These are phyloP conservation scores for Galago senegalensis DNA, from an alignment of 2,797 vertebrate genomes.

Conservation along the genomic window DNA sequence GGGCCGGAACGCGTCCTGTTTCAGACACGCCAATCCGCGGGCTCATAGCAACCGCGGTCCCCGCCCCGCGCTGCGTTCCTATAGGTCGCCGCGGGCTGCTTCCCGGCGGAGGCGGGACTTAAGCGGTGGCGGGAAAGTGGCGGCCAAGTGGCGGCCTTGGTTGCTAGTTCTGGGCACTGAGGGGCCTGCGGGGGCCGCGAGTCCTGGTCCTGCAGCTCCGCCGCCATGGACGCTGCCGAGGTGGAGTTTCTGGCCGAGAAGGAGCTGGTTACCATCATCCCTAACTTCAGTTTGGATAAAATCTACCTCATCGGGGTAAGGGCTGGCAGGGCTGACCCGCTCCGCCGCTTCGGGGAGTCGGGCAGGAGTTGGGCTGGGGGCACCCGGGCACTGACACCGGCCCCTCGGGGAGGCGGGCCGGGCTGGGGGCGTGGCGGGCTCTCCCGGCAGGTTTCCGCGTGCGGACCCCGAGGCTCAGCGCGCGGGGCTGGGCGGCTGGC, in stretches of 20 bases:
- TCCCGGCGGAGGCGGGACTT: conserved; percentile 58
- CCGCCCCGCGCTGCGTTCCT: neutral
- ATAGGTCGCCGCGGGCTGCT: neutral
- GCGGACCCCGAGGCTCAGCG: neutral
- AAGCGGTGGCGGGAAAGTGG: conserved; percentile 50
- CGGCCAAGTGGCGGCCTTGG: accelerated
- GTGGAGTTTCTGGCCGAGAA: conserved; percentile 98
- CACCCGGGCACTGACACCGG: neutral
- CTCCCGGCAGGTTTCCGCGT: neutral
- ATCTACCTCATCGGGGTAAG: conserved; percentile 97
- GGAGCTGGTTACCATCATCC: conserved; percentile 95
- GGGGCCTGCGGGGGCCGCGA: accelerated
- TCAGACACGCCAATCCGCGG: conserved; percentile 56
- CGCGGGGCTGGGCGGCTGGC: too few relatives aligned
- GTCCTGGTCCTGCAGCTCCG: accelerated
- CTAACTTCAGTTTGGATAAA: conserved; percentile 97
- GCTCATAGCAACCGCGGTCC: neutral
- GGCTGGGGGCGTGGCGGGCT: neutral
- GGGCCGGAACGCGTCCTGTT: too few relatives aligned
- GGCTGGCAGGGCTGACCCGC: neutral
- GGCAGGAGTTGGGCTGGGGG: neutral
- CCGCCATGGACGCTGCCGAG: conserved; percentile 94
- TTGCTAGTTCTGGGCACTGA: accelerated
- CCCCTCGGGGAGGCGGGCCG: too few relatives aligned
- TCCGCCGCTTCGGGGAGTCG: accelerated